Evolutionary conservation across 2,797 vertebrate species (phyloP).

Genomic region (Hypotaenidia philippensis): DNA sequence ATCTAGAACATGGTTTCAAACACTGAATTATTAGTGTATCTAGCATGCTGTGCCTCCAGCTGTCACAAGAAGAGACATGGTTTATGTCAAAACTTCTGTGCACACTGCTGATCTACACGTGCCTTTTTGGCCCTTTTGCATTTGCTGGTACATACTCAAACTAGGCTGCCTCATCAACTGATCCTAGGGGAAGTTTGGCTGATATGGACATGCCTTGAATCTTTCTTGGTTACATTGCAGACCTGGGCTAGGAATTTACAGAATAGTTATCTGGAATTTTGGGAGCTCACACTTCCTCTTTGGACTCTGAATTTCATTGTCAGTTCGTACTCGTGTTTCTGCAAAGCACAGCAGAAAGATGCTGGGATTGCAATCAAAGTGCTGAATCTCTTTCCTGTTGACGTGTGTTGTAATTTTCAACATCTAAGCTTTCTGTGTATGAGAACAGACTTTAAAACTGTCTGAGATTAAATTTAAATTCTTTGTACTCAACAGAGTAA

Average conservation of each 20-base stretch:
- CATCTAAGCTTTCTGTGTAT: neutral
- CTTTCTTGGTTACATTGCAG: neutral
- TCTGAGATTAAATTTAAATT: neutral
- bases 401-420: neutral
- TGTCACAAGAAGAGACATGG: neutral
- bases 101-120: rapidly evolving
- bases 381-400: neutral
- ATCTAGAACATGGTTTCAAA: neutral
- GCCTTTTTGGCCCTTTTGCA: neutral
- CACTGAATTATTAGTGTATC: neutral
- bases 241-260: neutral
- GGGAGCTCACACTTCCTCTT: neutral
- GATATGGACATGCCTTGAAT: neutral
- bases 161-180: neutral
- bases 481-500: neutral
- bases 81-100: neutral
- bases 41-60: neutral
- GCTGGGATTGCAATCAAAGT: neutral
- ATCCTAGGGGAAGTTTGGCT: neutral
- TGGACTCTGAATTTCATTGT: neutral
- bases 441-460: neutral
- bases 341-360: neutral
- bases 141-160: too few species aligned
- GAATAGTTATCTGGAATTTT: neutral
- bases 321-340: neutral